phyloP scores from a whole-genome alignment of 2,113 vertebrate genomes.

The Callipepla californica region DNA sequence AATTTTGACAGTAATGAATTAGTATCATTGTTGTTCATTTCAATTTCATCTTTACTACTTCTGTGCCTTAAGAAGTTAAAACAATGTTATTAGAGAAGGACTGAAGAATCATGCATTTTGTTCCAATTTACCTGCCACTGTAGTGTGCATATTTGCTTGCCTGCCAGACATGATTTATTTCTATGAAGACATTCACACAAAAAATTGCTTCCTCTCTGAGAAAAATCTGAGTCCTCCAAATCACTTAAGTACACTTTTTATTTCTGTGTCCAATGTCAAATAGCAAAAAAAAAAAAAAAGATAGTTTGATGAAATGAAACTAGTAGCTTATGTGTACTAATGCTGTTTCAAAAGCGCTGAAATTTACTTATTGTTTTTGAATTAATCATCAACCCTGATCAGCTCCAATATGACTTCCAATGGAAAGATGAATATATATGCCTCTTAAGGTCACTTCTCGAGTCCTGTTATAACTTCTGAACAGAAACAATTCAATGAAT shows the following conservation, averaged over 20 bases:
- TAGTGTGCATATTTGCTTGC: not conserved
- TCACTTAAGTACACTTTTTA: not conserved
- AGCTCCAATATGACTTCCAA: not conserved
- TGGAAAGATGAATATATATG: not conserved
- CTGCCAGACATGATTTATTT: not conserved
- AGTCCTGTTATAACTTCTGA: not conserved
- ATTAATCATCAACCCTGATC: not conserved
- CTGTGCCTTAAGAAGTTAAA: fast-evolving
- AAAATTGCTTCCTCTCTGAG: not conserved
- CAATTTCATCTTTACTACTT: not conserved
- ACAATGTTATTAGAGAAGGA: not conserved
- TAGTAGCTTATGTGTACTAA: fast-evolving
- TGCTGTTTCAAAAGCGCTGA: not conserved
- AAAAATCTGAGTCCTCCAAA: not conserved
- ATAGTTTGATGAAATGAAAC: not conserved
- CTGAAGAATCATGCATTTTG: not conserved
- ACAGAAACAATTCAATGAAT: not conserved
- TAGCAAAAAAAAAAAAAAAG: not conserved
- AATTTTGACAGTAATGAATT: not conserved
- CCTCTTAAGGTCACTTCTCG: not conserved
- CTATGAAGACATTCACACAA: not conserved
- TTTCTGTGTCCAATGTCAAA: not conserved
- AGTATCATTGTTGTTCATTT: not conserved
- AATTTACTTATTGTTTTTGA: not conserved
- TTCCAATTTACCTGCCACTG: not conserved